A percentile compares a stretch with the other conserved stretches of the same genome.
phyloP scores from a whole-genome alignment of 1,140 invertebrate genomes.

The Penaeus indicus region DNA sequence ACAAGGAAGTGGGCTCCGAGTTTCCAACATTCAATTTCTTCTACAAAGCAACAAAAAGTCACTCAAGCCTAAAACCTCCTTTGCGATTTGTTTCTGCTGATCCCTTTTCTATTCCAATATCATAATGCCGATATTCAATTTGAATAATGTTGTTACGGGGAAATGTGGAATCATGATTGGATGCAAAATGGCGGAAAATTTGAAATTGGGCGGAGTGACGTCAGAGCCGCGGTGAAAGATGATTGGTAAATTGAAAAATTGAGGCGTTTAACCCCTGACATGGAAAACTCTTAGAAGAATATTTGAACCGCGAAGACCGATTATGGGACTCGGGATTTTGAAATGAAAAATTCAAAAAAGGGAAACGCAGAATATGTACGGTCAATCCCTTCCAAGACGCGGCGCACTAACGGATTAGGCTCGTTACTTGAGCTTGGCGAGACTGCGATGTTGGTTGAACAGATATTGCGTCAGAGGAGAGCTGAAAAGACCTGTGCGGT shows the following conservation, averaged over 20 bases:
- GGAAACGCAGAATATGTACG: background rate
- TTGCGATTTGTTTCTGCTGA: constrained; percentile 35
- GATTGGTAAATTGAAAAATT: constrained; percentile 65
- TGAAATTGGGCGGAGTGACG: constrained; percentile 59
- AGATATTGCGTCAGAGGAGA: no score
- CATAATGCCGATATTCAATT: constrained; percentile 64
- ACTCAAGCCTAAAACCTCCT: constrained; percentile 19
- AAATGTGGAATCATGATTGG: constrained; percentile 54
- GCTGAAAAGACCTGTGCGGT: no score
- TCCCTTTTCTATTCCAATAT: constrained; percentile 42
- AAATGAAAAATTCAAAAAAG: background rate
- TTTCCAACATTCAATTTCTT: constrained; percentile 1
- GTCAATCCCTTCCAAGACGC: background rate
- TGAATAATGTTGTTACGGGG: constrained; percentile 58
- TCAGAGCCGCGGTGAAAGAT: constrained; percentile 59
- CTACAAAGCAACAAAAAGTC: constrained; percentile 20
- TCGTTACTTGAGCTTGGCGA: no score
- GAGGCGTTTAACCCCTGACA: constrained; percentile 61
- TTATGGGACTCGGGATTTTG: background rate
- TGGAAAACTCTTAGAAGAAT: constrained; percentile 59
- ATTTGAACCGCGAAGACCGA: constrained; percentile 43
- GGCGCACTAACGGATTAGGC: background rate
- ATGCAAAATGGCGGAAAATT: constrained; percentile 64
- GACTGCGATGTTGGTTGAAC: no score
- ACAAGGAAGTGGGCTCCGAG: background rate